Percentiles rank a stretch among this genome's conserved stretches.
Conservation (phyloP, 1,140 invertebrate genomes). For the Mizuhopecten yessoensis region DNA sequence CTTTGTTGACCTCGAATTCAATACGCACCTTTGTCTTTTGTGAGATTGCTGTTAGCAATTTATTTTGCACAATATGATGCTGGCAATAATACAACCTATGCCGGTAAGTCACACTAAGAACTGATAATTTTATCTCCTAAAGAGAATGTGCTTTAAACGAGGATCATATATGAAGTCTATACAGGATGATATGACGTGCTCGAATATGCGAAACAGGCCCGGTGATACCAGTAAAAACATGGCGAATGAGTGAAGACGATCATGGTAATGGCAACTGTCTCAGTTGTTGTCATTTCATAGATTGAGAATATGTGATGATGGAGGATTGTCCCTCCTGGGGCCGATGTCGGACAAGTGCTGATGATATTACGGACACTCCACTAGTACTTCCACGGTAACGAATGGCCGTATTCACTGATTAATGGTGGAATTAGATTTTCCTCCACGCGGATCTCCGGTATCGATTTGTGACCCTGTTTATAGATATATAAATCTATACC, state of each 20-base stretch:
- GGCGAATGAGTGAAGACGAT: not conserved
- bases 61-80: too few species aligned
- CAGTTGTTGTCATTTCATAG: not conserved
- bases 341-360: not conserved
- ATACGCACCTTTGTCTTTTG: too few species aligned
- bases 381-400: conserved; percentile 7
- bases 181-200: too few species aligned
- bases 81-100: too few species aligned
- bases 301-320: not conserved
- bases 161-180: too few species aligned
- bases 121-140: too few species aligned
- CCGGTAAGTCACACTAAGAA: too few species aligned
- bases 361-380: conserved; percentile 26
- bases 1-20: too few species aligned
- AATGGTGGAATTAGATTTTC: conserved; percentile 38
- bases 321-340: not conserved
- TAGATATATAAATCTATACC: conserved; percentile 32
- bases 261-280: not conserved
- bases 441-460: conserved; percentile 12
- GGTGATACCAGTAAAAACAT: not conserved
- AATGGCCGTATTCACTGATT: conserved; percentile 14
- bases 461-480: conserved; percentile 32
- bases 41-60: too few species aligned
- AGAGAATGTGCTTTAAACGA: too few species aligned
- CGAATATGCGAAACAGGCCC: not conserved